Conservation (phyloP, 2,113 vertebrate genomes). For the Centropus unirufus region DNA sequence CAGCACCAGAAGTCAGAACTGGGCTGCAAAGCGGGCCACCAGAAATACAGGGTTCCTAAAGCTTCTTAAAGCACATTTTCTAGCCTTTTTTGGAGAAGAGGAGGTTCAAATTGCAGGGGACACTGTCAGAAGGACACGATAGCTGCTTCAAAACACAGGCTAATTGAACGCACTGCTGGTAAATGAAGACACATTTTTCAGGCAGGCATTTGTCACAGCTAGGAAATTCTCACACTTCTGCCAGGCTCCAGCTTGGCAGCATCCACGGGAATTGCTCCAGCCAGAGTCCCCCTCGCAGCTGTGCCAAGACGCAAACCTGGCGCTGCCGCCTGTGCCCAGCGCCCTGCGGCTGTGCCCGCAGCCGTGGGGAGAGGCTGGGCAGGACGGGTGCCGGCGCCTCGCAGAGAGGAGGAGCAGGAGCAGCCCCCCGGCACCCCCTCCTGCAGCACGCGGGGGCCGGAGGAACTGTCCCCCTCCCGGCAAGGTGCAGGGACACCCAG, state of each 20-base stretch:
- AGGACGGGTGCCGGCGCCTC: rapidly evolving
- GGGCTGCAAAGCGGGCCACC: background rate
- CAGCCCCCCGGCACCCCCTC: background rate
- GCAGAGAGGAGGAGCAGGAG: background rate
- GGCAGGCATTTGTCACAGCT: slow-evolving; percentile 35
- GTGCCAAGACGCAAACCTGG: background rate
- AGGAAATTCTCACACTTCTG: slow-evolving; percentile 14
- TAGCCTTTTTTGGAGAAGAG: background rate
- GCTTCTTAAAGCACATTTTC: background rate
- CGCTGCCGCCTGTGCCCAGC: background rate
- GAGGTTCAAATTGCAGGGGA: background rate
- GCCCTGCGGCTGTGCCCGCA: background rate
- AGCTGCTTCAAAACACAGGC: background rate
- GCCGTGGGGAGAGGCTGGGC: background rate
- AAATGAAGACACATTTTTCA: slow-evolving; percentile 19
- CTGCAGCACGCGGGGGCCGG: rapidly evolving
- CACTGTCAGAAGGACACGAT: background rate
- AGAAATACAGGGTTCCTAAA: background rate
- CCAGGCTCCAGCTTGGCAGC: slow-evolving; percentile 45
- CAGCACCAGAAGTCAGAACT: background rate
- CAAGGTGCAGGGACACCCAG: background rate
- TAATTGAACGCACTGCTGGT: background rate
- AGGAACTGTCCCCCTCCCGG: background rate
- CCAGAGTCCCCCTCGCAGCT: background rate
- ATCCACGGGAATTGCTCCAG: background rate